Base-by-base conservation (phyloP, 2,888 invertebrate species). In the Dysmachus trigonus region DNA sequence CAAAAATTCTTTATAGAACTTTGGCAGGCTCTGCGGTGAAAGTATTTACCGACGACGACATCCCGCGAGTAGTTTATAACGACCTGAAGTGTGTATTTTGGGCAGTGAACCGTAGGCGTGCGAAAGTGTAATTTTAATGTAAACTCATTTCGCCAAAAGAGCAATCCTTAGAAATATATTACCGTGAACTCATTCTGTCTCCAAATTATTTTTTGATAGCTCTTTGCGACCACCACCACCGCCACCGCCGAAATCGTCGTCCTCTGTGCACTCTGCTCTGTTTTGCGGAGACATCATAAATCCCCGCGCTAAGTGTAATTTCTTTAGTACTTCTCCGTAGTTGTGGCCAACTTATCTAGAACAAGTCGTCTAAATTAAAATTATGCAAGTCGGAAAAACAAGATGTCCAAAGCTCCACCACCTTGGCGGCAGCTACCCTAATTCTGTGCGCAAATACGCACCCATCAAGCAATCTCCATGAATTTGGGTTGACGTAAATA, bases 121-220 rank as follows among this genome's bases (percentile, higher is more conserved):
- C 33, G 27, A 27, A 53, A 53, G 81, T 62, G 62, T 81, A 81
- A 81, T 81, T 81, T 81, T 62, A 81, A 81, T 81, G 81, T 81
- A 81, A 81, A 81, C 81, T 77, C 81, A 33, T 51, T 62, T 81
- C 22, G 73, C 73, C 62, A 31, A 18, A n/a, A 51, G 53, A 62
- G 33, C 47, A 31, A 62, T 81, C 81, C 81, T 81, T 81, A 81
- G 81, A 81, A 62, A 81, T 81, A 81, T 81, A 81, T 81, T 81
- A 62, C 81, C 30, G 53, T 81, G 81, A 81, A 62, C 81, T 81
- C 81, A 81, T 81, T 81, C 81, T 81, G 81, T 81, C 81, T 81
- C 81, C 81, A 81, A 81, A 81, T 81, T 47, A 81, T 53, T 81
- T 81, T 81, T 81, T 81, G 53, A 81, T 53, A 81, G 53, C 30